These are phyloP conservation scores for Vidua chalybeata DNA, from an alignment of 2,113 vertebrate genomes.

Conservation along the genomic window DNA sequence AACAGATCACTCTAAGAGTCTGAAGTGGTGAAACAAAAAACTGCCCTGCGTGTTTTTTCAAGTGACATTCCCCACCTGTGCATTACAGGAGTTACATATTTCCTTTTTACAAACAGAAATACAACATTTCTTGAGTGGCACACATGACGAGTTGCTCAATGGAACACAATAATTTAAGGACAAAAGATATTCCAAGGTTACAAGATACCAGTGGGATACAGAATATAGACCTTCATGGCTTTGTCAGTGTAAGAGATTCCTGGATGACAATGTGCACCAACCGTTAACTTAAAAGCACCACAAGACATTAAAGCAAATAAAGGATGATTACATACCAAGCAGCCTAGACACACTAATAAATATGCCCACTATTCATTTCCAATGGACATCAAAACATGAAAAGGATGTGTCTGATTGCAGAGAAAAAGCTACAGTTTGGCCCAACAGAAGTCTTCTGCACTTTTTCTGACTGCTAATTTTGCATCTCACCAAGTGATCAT, in stretches of 20 bases:
- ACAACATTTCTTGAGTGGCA: not conserved
- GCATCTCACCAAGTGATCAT: not conserved
- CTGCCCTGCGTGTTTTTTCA: not conserved
- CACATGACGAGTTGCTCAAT: not conserved
- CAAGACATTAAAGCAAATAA: not conserved
- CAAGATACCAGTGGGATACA: not conserved
- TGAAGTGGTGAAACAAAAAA: not conserved
- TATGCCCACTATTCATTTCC: not conserved
- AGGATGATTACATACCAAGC: not conserved
- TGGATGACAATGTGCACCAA: not conserved
- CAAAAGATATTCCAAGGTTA: not conserved
- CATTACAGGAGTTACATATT: not conserved
- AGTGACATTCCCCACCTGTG: not conserved
- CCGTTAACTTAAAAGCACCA: not conserved
- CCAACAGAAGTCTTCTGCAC: not conserved
- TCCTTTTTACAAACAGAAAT: not conserved
- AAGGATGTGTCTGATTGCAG: not conserved
- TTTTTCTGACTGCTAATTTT: not conserved
- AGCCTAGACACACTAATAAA: not conserved
- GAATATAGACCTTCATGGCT: not conserved
- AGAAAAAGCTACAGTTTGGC: not conserved
- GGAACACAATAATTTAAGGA: not conserved
- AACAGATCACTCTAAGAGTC: not conserved
- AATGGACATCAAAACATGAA: not conserved
- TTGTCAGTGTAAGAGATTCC: not conserved